Base-by-base conservation (phyloP, 2,113 vertebrate species). In the Austrofundulus limnaeus region DNA sequence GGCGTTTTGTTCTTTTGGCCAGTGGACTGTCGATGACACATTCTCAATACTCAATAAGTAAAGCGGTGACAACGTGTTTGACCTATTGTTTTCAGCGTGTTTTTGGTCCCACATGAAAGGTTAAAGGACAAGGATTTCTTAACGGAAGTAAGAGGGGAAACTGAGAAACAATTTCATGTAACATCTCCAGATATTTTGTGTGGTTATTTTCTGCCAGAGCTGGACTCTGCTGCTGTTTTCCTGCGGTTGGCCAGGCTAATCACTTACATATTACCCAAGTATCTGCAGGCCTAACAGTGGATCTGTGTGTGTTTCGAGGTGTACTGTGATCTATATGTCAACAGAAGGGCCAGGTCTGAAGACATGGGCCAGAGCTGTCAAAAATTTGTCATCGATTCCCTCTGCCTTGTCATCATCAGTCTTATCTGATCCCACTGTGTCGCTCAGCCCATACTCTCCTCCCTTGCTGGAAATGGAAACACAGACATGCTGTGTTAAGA, bases 321-420 rank as follows among this genome's bases (percentile, higher is more conserved):
- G 23, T 51, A 37, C 81, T 72, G 88, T 79, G 87, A 92, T 92
- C 89, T 87, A 87, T 91, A 92, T 93, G 89, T 93, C 92, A 93
- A 84, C 89, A 90, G 87, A 81, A 84, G 62, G 83, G 84, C 88
- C 62, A 42, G 84, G 82, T 85, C 90, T 75, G 82, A 89, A 92
- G 91, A 92, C 78, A 37, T 75, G 89, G 81, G 89, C 90, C 91
- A 82, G 77, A 79, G 78, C 88, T 91, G 91, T 94, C 93, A 92
- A 88, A 89, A 90, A 89, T 90, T 85, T 92, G 91, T 93, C 93
- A 93, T 92, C 92, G 81, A 85, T 86, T 78, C 88, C 87, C 85
- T 87, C 89, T 82, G 72, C 90, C 90, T 90, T 95, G 93, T 94
- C 94, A 92, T 94, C 94, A 92, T 93, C 91, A 38, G 88, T 62